Conservation (phyloP, 2,888 invertebrate genomes). For the Hypercompe scribonia region DNA sequence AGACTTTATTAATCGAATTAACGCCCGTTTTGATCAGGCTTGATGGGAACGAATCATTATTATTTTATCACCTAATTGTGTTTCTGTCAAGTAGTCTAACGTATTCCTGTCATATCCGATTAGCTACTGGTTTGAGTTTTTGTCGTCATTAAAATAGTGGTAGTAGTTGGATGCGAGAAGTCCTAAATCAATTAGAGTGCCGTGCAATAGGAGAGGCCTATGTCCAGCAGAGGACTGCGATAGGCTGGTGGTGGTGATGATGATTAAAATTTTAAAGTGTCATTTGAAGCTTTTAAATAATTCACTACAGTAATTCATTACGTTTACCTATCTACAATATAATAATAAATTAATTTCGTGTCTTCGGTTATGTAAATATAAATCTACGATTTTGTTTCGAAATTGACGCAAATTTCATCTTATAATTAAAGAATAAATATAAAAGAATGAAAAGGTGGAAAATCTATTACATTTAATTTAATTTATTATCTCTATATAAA, state of each 20-base stretch:
- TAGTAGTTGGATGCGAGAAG: no score
- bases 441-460: background rate
- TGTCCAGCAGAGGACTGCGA: no score
- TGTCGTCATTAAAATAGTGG: no score
- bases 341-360: background rate
- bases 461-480: no score
- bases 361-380: background rate
- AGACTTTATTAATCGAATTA: slow-evolving; percentile 12
- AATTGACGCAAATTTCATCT: background rate
- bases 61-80: background rate
- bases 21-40: slow-evolving; percentile 1
- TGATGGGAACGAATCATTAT: background rate
- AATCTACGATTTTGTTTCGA: background rate
- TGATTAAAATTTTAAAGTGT: background rate
- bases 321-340: background rate
- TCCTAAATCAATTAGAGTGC: no score
- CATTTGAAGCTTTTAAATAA: background rate
- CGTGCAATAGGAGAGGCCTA: no score
- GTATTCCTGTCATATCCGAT: background rate
- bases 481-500: no score
- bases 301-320: background rate
- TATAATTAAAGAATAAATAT: background rate
- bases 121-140: background rate
- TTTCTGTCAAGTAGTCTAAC: background rate
- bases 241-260: no score